A percentile compares a stretch with the other conserved stretches of the same genome.
phyloP scores from a whole-genome alignment of 2,888 invertebrate species.

The Junonia oenone region DNA sequence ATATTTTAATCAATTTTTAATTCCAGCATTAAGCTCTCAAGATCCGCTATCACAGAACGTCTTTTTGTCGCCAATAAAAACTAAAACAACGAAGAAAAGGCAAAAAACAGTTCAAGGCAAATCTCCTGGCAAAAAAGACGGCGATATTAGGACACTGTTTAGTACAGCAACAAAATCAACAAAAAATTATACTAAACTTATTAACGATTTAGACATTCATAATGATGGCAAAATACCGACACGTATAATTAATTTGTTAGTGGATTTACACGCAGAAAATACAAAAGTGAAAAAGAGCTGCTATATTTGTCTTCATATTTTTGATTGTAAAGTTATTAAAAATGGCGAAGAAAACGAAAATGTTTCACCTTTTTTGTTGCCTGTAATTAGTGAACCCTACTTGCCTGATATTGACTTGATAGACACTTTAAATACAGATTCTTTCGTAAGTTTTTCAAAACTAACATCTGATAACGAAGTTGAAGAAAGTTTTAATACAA shows the following conservation, averaged over 20 bases:
- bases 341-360: slow-evolving; percentile 36
- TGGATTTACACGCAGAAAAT: slow-evolving; percentile 65
- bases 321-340: slow-evolving; percentile 55
- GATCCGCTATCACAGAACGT: slow-evolving; percentile 39
- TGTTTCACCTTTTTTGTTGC: slow-evolving; percentile 21
- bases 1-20: slow-evolving; percentile 20
- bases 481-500: not conserved
- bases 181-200: slow-evolving; percentile 64
- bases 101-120: slow-evolving; percentile 41
- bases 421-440: slow-evolving; percentile 48
- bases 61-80: slow-evolving; percentile 32
- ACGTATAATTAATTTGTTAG: slow-evolving; percentile 57
- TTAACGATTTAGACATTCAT: slow-evolving; percentile 59
- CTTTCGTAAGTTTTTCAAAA: slow-evolving; percentile 42
- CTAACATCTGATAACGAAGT: slow-evolving; percentile 25
- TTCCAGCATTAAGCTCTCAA: slow-evolving; percentile 48
- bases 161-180: slow-evolving; percentile 67
- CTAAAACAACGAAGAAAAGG: slow-evolving; percentile 47
- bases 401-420: slow-evolving; percentile 57
- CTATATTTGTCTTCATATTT: slow-evolving; percentile 62
- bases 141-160: slow-evolving; percentile 79
- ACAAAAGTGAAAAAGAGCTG: slow-evolving; percentile 48
- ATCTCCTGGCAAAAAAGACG: slow-evolving; percentile 60
- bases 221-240: slow-evolving; percentile 56
- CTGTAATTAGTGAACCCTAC: slow-evolving; percentile 39